These are phyloP conservation scores for Isoperla grammatica DNA, from an alignment of 2,888 invertebrate genomes.

Conservation along the genomic window DNA sequence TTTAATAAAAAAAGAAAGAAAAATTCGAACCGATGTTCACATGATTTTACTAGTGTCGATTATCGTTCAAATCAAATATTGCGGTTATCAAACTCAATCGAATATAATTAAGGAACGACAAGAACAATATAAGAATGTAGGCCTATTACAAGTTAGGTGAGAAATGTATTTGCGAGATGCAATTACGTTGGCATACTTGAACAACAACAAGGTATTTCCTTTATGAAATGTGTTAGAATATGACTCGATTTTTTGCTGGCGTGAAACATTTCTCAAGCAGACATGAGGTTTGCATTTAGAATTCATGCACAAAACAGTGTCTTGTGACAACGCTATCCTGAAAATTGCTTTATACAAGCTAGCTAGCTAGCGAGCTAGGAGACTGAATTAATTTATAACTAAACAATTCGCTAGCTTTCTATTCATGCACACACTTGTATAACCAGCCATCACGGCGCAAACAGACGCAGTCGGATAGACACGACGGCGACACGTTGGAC, in stretches of 20 bases:
- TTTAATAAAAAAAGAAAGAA: too few species aligned
- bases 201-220: conserved; percentile 8
- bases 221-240: conserved; percentile 8
- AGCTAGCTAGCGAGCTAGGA: background rate
- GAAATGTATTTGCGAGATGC: too few species aligned
- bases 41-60: too few species aligned
- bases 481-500: too few species aligned
- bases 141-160: too few species aligned
- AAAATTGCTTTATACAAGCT: background rate
- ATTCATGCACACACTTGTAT: background rate
- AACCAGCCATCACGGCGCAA: background rate
- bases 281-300: conserved; percentile 17
- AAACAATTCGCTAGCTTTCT: conserved; percentile 9
- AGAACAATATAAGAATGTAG: too few species aligned
- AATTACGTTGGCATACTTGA: too few species aligned
- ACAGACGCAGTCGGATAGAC: background rate
- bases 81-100: too few species aligned
- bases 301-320: conserved; percentile 19
- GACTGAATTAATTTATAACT: conserved; percentile 13
- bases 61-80: too few species aligned
- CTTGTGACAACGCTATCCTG: conserved; percentile 8
- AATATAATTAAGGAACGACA: too few species aligned
- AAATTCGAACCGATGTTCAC: too few species aligned
- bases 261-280: conserved; percentile 10
- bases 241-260: conserved; percentile 9